Conservation (phyloP, 2,888 invertebrate genomes). For the Limenitis camilla region DNA sequence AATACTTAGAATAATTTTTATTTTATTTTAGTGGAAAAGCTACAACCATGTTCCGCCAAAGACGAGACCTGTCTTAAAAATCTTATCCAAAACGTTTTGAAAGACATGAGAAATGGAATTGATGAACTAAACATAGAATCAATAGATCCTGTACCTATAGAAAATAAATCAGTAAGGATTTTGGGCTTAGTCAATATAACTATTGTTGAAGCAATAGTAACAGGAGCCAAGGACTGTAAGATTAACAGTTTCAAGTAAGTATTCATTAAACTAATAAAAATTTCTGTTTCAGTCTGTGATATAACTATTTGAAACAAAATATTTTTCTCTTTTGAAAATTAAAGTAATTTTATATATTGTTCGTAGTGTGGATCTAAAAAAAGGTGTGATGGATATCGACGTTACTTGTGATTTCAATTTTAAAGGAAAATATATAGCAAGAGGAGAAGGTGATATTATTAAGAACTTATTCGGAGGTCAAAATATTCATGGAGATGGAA, state of each 20-base stretch:
- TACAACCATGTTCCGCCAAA: constrained; percentile 36
- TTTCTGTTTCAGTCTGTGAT: too few species aligned
- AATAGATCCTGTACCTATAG: constrained; percentile 35
- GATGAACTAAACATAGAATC: constrained; percentile 35
- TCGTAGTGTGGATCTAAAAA: constrained; percentile 33
- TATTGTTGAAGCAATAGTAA: constrained; percentile 33
- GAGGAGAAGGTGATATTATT: constrained; percentile 26
- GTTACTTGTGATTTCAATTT: constrained; percentile 35
- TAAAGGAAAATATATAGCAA: constrained; percentile 34
- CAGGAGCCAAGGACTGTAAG: constrained; percentile 38
- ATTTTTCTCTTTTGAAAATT: not conserved
- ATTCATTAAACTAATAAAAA: too few species aligned
- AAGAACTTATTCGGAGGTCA: constrained; percentile 27
- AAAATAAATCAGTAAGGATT: constrained; percentile 30
- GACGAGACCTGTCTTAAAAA: constrained; percentile 35
- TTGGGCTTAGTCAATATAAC: constrained; percentile 31
- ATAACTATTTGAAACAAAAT: not conserved
- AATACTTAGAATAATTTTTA: too few species aligned
- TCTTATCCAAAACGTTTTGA: constrained; percentile 27
- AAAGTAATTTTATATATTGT: not conserved
- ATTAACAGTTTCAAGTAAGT: constrained; percentile 35
- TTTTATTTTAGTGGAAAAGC: too few species aligned
- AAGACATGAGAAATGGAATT: constrained; percentile 32
- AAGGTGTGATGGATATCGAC: constrained; percentile 29
- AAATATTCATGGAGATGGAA: constrained; percentile 35